Evolutionary conservation across 2,797 vertebrate species (phyloP).

Genomic region (Microtus agrestis): DNA sequence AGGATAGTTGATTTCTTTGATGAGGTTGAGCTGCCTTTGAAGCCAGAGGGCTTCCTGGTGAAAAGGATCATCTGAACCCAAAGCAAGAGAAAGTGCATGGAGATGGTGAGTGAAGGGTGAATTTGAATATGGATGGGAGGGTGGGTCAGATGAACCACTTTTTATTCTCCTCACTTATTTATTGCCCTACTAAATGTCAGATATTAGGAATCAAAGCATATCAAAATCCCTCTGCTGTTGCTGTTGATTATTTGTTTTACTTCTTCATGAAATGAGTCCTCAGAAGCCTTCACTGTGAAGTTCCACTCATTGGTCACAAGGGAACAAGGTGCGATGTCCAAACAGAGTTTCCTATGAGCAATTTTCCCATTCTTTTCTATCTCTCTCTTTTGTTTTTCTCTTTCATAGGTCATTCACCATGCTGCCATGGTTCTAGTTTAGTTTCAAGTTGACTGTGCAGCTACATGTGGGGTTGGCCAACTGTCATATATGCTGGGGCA

Average conservation of each 20-base stretch:
- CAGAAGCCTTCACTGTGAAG: background rate
- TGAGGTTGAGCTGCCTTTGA: too few species aligned
- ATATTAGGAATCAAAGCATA: background rate
- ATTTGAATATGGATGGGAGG: background rate
- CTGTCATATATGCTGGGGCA: background rate
- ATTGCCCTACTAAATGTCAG: background rate
- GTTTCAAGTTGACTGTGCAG: background rate
- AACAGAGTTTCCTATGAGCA: background rate
- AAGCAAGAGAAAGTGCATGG: background rate
- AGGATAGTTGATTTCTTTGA: background rate
- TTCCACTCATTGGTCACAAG: background rate
- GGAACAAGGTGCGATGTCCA: background rate
- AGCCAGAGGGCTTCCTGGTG: background rate
- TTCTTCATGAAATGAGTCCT: background rate
- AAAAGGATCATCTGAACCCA: background rate
- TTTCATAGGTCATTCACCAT: background rate
- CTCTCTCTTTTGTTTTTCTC: background rate
- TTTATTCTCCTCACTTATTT: background rate
- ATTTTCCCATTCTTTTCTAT: background rate
- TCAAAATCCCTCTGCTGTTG: background rate
- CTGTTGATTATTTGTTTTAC: background rate
- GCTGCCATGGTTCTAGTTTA: background rate
- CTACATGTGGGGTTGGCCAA: background rate
- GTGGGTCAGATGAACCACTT: background rate
- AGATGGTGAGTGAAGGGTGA: background rate